These are phyloP conservation scores for Stictocephala bisonia DNA, from an alignment of 2,888 invertebrate genomes.

Conservation along the genomic window DNA sequence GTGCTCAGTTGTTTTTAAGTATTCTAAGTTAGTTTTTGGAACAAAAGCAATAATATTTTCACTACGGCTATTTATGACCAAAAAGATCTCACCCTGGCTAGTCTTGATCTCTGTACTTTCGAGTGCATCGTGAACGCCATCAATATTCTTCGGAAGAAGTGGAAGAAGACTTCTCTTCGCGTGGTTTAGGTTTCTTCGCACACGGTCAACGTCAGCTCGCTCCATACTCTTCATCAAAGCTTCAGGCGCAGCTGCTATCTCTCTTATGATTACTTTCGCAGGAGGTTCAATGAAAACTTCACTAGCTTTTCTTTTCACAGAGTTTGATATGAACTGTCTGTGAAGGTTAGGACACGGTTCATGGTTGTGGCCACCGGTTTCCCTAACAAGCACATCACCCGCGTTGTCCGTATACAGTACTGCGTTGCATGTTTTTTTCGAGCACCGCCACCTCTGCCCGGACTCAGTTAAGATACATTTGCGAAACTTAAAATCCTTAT, in stretches of 20 bases:
- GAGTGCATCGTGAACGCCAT: conserved; percentile 10
- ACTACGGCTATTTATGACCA: not conserved
- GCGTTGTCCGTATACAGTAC: conserved; percentile 9
- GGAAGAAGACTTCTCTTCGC: conserved; percentile 20
- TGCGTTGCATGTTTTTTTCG: conserved; percentile 10
- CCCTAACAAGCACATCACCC: conserved; percentile 3
- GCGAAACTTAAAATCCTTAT: conserved; percentile 6
- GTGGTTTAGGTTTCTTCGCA: conserved; percentile 17
- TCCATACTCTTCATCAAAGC: not conserved
- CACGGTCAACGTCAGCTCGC: conserved; percentile 5
- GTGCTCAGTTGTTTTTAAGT: conserved; percentile 8
- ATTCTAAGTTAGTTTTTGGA: not conserved
- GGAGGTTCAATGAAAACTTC: conserved; percentile 1
- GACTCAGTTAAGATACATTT: conserved; percentile 3
- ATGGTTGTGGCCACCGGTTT: conserved; percentile 22
- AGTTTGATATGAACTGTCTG: conserved; percentile 19
- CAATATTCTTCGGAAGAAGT: not conserved
- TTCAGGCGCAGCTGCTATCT: conserved; percentile 21
- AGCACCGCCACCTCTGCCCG: conserved; percentile 29
- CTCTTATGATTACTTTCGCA: conserved; percentile 7
- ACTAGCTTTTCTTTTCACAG: conserved; percentile 6
- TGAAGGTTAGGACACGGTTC: conserved; percentile 18
- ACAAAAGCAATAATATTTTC: conserved; percentile 9
- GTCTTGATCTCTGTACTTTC: conserved; percentile 18
- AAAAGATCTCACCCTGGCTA: conserved; percentile 26